Conservation (phyloP, 2,797 vertebrate genomes). For the Phataginus tetradactyla region DNA sequence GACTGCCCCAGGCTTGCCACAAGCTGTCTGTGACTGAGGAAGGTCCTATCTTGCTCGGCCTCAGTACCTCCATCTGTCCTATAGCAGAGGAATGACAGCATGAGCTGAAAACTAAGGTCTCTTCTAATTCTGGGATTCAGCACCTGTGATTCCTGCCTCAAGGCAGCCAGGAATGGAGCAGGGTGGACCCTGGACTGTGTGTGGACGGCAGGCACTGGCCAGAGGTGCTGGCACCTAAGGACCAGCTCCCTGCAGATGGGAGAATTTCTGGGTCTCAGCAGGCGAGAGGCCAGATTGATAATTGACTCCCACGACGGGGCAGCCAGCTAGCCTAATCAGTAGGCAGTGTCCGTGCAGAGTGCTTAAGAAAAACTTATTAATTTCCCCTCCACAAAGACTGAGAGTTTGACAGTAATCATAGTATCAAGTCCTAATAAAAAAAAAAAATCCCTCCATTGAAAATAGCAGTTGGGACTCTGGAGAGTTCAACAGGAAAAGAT, state of each 20-base stretch:
- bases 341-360: slow-evolving; percentile 77
- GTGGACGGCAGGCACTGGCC: accelerated
- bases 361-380: slow-evolving; percentile 88
- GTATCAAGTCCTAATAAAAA: slow-evolving; percentile 84
- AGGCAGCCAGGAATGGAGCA: not conserved
- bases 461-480: slow-evolving; percentile 81
- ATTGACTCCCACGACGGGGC: slow-evolving; percentile 61
- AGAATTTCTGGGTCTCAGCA: slow-evolving; percentile 44
- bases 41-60: not conserved
- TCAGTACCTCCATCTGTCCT: not conserved
- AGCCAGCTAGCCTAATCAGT: slow-evolving; percentile 73
- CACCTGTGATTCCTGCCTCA: not conserved
- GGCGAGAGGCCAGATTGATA: slow-evolving; percentile 69
- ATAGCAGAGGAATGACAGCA: not conserved
- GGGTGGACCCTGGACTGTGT: not conserved
- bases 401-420: slow-evolving; percentile 84
- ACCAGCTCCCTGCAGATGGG: not conserved
- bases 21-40: not conserved
- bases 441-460: slow-evolving; percentile 82
- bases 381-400: slow-evolving; percentile 86
- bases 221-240: not conserved
- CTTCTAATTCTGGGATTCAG: not conserved
- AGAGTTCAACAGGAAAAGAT: slow-evolving; percentile 86
- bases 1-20: not conserved
- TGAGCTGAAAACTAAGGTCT: not conserved